A percentile compares a stretch with the other conserved stretches of the same genome.
These are phyloP conservation scores for Gambelia wislizenii DNA, from an alignment of 2,797 vertebrate species.

Conservation along the genomic window DNA sequence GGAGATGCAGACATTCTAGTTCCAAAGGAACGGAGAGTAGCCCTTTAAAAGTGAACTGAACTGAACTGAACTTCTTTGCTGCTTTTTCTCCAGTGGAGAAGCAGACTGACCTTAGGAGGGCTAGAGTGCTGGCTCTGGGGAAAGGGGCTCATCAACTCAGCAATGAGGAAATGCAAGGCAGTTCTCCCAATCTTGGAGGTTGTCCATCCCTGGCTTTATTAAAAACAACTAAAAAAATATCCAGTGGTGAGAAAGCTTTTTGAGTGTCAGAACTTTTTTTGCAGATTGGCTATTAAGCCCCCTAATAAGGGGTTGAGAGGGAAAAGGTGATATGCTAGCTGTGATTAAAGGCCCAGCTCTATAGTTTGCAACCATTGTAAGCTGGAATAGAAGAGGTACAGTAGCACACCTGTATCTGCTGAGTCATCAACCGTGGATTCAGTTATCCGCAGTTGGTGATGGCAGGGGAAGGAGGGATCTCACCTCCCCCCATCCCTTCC, in stretches of 20 bases:
- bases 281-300: neutral
- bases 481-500: no score
- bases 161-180: no score
- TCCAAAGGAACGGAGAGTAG: neutral
- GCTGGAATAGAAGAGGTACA: neutral
- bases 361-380: neutral
- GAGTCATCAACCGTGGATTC: no score
- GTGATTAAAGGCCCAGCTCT: neutral
- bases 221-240: neutral
- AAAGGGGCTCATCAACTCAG: no score
- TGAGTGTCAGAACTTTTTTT: neutral
- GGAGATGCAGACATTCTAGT: neutral
- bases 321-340: neutral
- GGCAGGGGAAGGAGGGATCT: no score
- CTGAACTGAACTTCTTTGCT: no score
- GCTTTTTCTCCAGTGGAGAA: no score
- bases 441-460: no score
- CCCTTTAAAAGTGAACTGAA: no score
- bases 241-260: neutral
- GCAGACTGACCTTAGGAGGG: no score
- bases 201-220: neutral
- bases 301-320: neutral
- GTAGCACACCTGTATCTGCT: no score
- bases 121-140: no score
- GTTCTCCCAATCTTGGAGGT: neutral